Base-by-base conservation (phyloP, 1,140 invertebrate genomes). In the Samia ricini region DNA sequence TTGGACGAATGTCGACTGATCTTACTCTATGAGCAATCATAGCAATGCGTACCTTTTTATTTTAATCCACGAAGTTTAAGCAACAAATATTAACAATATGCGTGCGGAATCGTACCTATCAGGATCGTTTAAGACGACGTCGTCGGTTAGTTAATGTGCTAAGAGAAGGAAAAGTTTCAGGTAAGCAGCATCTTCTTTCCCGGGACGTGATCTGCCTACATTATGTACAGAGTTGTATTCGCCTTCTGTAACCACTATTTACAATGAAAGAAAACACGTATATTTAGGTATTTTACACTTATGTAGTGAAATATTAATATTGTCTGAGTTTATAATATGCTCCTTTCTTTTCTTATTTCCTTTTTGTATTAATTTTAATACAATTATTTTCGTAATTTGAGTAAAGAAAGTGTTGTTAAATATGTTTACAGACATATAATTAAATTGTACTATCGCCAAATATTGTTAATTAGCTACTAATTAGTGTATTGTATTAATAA, bases 161-260 rank as follows among this genome's bases (percentile, higher is more conserved):
- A 83, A 89, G 81, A 78, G 76, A 82, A 79, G 75, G 81, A 79
- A 87, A 88, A 87, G 79, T 86, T 88, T 84, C 82, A 87, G 83
- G 83, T 88, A 84, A 42, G 33, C 87, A 86, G 86, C 87, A 81
- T 83, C 83, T 89, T 85, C 87, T 85, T 79, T 79, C 54, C 59
- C 26, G 71, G 61, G 51, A 89, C 87, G 87, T 89, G 87, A 85
- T 67, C 77, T 19, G 86, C 76, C 71, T 89, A 75, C 74, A 63
- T 66, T 76, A 83, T 76, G 24, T 15, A 66, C 57, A 5, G 10
- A 23, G 61, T 60, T 61, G 63, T 63, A 52, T 56, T 48, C 33
- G 36, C 59, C 24, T 60, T 42, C 60, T 69, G 68, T 24, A 54
- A 29, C 21, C 29, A 56, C 33, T 62, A 49, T 51, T 63, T 64